Percentiles rank a stretch among this genome's conserved stretches.
These are phyloP conservation scores for Corella eumyota DNA, from an alignment of 23 tunicate species.

Conservation along the genomic window DNA sequence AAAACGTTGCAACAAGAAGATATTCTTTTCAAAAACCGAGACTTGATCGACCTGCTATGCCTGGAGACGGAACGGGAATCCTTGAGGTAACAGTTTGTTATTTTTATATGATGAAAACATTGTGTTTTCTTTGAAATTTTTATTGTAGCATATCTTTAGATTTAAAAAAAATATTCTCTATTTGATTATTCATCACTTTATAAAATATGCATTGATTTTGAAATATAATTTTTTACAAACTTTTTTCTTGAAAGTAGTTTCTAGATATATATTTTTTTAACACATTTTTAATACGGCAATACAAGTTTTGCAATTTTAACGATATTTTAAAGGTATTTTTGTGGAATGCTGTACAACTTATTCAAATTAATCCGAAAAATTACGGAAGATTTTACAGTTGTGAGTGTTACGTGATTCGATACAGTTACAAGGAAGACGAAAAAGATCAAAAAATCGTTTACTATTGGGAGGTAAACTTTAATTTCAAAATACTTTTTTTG, in stretches of 20 bases:
- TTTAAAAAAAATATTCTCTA: too few relatives aligned
- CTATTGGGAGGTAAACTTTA: slow-evolving; percentile 20
- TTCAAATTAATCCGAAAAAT: background rate
- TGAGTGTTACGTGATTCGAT: slow-evolving; percentile 15
- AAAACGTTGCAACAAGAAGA: background rate
- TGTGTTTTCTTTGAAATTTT: too few relatives aligned
- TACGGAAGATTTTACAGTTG: slow-evolving; percentile 16
- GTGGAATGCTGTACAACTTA: background rate
- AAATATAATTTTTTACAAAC: too few relatives aligned
- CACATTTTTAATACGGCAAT: too few relatives aligned
- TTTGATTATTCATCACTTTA: too few relatives aligned
- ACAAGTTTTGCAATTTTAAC: too few relatives aligned
- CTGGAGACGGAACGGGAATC: slow-evolving; percentile 5
- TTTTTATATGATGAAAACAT: too few relatives aligned
- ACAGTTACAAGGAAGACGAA: slow-evolving; percentile 2
- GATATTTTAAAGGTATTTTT: slow-evolving; percentile 15
- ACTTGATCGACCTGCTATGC: slow-evolving; percentile 10
- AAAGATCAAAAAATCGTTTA: slow-evolving; percentile 9
- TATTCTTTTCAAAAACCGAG: background rate
- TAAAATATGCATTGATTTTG: too few relatives aligned
- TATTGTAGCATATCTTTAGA: too few relatives aligned
- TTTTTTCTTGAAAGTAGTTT: too few relatives aligned
- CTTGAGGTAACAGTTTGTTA: too few relatives aligned
- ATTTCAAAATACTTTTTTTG: background rate
- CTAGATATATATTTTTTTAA: too few relatives aligned